These are phyloP conservation scores for Drosophila pruinosa DNA, from an alignment of 1,140 invertebrate species.

Conservation along the genomic window DNA sequence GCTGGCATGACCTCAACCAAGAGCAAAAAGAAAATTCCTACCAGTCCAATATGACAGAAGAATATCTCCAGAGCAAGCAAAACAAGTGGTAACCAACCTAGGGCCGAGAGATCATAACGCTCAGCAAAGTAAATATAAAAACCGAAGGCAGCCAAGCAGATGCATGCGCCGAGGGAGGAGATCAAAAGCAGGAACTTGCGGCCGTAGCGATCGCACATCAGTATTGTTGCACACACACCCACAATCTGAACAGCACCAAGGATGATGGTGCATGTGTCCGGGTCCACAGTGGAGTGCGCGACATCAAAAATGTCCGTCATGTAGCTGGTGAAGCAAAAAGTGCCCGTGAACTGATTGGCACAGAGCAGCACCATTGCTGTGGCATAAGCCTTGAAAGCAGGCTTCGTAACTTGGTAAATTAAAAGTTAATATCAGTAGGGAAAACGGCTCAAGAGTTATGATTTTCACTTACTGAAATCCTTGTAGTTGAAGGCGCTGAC, in stretches of 20 bases:
- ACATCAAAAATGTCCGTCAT: constrained; percentile 85
- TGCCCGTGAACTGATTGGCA: constrained; percentile 51
- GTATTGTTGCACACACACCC: constrained; percentile 50
- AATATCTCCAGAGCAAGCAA: constrained; percentile 64
- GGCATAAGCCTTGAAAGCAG: constrained; percentile 44
- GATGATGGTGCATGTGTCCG: constrained; percentile 84
- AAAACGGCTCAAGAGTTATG: no score
- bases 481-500: constrained; percentile 32
- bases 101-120: constrained; percentile 5
- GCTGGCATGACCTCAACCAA: constrained; percentile 66
- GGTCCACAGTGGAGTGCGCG: constrained; percentile 84
- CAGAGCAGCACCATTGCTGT: constrained; percentile 38
- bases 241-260: constrained; percentile 84
- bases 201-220: constrained; percentile 63
- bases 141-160: constrained; percentile 49
- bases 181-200: constrained; percentile 52
- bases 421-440: not conserved
- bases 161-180: constrained; percentile 40
- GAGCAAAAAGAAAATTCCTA: constrained; percentile 68
- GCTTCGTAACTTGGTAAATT: constrained; percentile 26
- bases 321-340: constrained; percentile 61
- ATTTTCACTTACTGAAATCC: constrained; percentile 64
- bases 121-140: constrained; percentile 38
- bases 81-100: constrained; percentile 65
- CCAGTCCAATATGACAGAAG: constrained; percentile 60